These are phyloP conservation scores for Diacarnus erythraeanus DNA, from an alignment of 37 sponge, comb jelly and placozoan genomes.

Conservation along the genomic window DNA sequence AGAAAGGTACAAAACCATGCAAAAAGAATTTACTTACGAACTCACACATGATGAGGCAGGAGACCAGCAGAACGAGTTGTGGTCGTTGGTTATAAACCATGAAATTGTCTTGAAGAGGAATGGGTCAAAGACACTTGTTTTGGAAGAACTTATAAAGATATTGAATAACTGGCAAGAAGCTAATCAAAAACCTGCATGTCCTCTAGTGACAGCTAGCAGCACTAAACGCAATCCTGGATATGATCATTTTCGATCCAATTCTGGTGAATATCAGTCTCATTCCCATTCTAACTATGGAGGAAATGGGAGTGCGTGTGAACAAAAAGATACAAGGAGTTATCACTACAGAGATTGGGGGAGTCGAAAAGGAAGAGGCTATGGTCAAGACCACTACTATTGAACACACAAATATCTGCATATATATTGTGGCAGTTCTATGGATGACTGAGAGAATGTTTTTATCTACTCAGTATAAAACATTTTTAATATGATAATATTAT, in stretches of 20 bases:
- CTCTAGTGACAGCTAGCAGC: too few relatives aligned
- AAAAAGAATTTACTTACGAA: not conserved
- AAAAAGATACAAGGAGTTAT: too few relatives aligned
- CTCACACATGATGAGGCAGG: not conserved
- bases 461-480: too few relatives aligned
- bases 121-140: not conserved
- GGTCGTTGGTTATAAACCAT: constrained; percentile 1
- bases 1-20: not conserved
- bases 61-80: not conserved
- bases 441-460: too few relatives aligned
- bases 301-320: too few relatives aligned
- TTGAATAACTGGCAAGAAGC: constrained; percentile 12
- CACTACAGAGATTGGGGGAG: not conserved
- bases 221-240: not conserved
- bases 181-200: constrained; percentile 22
- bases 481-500: too few relatives aligned
- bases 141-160: constrained; percentile 3
- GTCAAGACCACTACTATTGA: not conserved
- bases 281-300: not conserved
- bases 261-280: not conserved
- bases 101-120: constrained; percentile 8
- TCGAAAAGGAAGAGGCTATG: not conserved
- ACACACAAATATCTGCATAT: too few relatives aligned
- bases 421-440: too few relatives aligned
- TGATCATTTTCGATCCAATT: not conserved